These are phyloP conservation scores for Festucalex cinctus DNA, from an alignment of 2,113 vertebrate genomes.

Conservation along the genomic window DNA sequence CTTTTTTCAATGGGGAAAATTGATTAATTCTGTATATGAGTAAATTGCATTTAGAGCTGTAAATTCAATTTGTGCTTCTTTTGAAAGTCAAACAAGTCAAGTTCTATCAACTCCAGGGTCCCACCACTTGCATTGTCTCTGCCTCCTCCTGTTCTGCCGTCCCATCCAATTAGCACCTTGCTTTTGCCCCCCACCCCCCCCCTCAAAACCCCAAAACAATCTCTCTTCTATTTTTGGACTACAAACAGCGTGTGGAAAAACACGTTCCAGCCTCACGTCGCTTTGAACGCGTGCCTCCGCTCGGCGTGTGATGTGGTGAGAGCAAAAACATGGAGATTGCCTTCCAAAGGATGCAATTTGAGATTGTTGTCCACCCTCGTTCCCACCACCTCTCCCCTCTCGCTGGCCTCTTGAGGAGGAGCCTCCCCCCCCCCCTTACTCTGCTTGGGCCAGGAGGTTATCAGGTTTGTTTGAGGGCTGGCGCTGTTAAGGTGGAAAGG, in stretches of 20 bases:
- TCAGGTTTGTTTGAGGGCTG: constrained; percentile 69
- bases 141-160: neutral
- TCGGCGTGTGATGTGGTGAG: constrained; percentile 64
- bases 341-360: constrained; percentile 65
- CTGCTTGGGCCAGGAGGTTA: constrained; percentile 63
- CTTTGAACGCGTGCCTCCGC: constrained; percentile 47
- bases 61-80: too few species aligned
- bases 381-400: constrained; percentile 42
- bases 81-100: too few species aligned
- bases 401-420: constrained; percentile 66
- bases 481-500: neutral
- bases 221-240: constrained; percentile 23
- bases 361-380: constrained; percentile 50
- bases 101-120: too few species aligned
- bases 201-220: constrained; percentile 2
- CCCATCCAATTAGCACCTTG: constrained; percentile 26
- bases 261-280: constrained; percentile 22
- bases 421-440: constrained; percentile 34
- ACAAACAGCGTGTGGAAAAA: constrained; percentile 10
- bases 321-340: constrained; percentile 58
- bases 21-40: too few species aligned
- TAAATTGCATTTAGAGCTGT: too few species aligned
- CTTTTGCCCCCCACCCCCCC: constrained; percentile 15
- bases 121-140: too few species aligned
- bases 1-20: too few species aligned